Evolutionary conservation across 2,888 invertebrate genomes (phyloP).

Genomic region (Pterostichus niger): DNA sequence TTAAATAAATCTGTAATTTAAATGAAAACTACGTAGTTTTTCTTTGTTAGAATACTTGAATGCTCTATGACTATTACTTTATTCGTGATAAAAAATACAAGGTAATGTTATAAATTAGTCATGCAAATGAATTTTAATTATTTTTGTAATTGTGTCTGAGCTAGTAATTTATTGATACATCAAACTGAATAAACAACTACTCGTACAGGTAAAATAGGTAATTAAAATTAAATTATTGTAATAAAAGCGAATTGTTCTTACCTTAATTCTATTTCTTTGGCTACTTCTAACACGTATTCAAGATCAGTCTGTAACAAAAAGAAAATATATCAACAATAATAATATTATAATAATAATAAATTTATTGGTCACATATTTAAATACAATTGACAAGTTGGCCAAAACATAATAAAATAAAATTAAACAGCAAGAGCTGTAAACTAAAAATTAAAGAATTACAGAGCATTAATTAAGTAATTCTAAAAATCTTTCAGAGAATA

Average conservation of each 20-base stretch:
- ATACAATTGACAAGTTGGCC: too few species aligned
- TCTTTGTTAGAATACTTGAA: not conserved
- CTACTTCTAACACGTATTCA: constrained; percentile 86
- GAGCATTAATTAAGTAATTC: too few species aligned
- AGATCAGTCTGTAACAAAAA: constrained; percentile 83
- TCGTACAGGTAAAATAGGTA: too few species aligned
- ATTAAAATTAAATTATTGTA: constrained; percentile 4
- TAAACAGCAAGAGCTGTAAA: too few species aligned
- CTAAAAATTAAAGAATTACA: too few species aligned
- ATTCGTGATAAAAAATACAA: constrained; percentile 11
- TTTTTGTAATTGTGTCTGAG: not conserved
- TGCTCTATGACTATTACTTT: not conserved
- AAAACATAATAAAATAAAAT: too few species aligned
- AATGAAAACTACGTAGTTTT: not conserved
- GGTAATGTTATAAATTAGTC: not conserved
- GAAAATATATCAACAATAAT: constrained; percentile 65
- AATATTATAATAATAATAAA: too few species aligned
- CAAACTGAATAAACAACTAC: too few species aligned
- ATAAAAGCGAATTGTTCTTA: constrained; percentile 76
- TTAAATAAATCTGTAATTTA: constrained; percentile 16
- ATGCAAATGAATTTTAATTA: not conserved
- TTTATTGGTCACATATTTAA: too few species aligned
- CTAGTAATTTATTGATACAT: not conserved
- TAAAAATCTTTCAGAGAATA: too few species aligned
- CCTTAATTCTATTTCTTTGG: constrained; percentile 87